Evolutionary conservation across 2,113 vertebrate species (phyloP), one percentile per base, ranked within the genome.

Genomic region (Gnathonemus echidnorhynchus): DNA sequence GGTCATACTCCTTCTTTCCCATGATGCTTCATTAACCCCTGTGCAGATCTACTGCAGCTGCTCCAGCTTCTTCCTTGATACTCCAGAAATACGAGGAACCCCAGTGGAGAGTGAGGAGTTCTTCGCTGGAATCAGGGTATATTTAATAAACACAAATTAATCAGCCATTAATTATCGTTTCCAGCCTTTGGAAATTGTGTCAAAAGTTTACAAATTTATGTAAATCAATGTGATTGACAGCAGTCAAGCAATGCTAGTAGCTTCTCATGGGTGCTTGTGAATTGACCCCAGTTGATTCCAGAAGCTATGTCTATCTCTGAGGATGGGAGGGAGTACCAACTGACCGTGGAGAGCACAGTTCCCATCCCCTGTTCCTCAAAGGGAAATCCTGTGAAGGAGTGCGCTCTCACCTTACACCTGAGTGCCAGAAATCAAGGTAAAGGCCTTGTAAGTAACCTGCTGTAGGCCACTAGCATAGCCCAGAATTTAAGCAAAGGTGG

Each of bases 101-200:
- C 66, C 93, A 0, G 93, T 94, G n/a, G 95, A 98, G 90, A 99
- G 97, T 93, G 91, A 88, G 89, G 97, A 97, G 94, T 98, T 97
- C 94, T 99, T 98, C 94, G 97, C 96, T 48, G 97, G 97, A 21
- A 96, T 98, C 92, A 96, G 94, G 96, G 97, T 98, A 96, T 80
- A 89, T 85, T 86, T 88, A 49, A 48, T 80, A 90, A 89, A 27
- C 8, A 35, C 50, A 49, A 46, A 83, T 27, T 77, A n/a, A 19
- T 17, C n/a, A 48, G 53, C 9, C 56, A 70, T 58, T 15, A 13
- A 19, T 49, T 48, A 10, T 86, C 27, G 24, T 86, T 46, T n/a
- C 13, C 17, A 52, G 53, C 87, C 19, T 39, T 35, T 24, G 21
- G 46, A 53, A 19, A 50, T 0, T 50, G 45, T 49, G 56, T 50